Base-by-base conservation (phyloP, 2,888 invertebrate species). In the Drosophila cognata region DNA sequence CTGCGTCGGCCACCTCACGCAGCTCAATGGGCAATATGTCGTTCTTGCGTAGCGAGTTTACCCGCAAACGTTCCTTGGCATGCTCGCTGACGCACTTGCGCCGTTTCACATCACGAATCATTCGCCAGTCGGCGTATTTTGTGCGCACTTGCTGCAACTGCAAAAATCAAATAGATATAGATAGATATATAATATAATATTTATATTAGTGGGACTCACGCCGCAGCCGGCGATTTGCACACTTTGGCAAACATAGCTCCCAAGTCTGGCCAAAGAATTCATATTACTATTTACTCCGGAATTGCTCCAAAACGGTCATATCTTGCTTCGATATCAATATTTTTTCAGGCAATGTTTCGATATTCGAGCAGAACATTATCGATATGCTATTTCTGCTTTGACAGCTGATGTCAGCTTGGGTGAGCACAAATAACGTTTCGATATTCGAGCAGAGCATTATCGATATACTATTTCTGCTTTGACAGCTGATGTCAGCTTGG, bases 41-140 rank as follows among this genome's bases (percentile, higher is more conserved):
- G 91, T 98, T 98, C 92, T 96, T 97, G 66, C 97, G 95, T 67
- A 99, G 91, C 0, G 97, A 96, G 92, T 98, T 96, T 0, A 98
- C 94, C 67, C 98, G 95, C 65, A 97, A 94, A 77, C 99, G 95
- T 70, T 96, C 95, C 2, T 96, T 94, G 51, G 96, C 97, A 92
- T 96, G 94, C 91, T 98, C 95, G 46, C 95, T 95, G 1, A 96
- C 95, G 90, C 95, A 94, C 87, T 96, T 95, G 62, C 99, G 95
- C 38, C 97, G 94, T 91, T 97, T 97, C 1, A 97, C 96, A 92
- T 99, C 99, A 75, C 97, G 95, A 55, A 96, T 94, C 97, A 98
- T 98, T 90, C 95, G 94, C 94, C 96, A 96, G 92, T 97, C 96
- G 0, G 96, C 95, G 95, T 96, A 98, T 94, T 96, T 96, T 52